Evolutionary conservation across 2,888 invertebrate species (phyloP).

Genomic region (Crioceris asparagi): DNA sequence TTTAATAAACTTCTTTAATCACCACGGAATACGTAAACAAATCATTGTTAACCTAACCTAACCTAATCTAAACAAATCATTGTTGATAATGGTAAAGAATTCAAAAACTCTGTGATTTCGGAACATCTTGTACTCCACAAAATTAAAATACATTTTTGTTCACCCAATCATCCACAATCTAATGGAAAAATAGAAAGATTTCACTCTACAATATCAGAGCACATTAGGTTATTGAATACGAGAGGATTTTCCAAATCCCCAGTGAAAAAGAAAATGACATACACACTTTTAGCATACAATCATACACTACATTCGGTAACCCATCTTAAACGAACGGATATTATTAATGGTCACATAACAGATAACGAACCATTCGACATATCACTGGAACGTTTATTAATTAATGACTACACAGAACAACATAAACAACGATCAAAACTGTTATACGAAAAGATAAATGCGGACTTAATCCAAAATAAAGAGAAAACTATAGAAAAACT

Average conservation of each 20-base stretch:
- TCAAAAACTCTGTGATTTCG: slow-evolving; percentile 15
- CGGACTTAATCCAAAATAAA: neutral
- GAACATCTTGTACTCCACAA: slow-evolving; percentile 15
- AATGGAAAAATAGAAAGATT: neutral
- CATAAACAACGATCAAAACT: slow-evolving; percentile 3
- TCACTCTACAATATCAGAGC: slow-evolving; percentile 2
- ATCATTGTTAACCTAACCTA: too few species aligned
- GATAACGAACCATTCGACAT: slow-evolving; percentile 4
- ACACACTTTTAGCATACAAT: slow-evolving; percentile 4
- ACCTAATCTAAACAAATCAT: too few species aligned
- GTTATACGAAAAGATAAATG: neutral
- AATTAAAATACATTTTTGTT: slow-evolving; percentile 16
- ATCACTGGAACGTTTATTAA: neutral
- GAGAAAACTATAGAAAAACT: neutral
- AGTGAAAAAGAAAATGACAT: slow-evolving; percentile 6
- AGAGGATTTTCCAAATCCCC: slow-evolving; percentile 6
- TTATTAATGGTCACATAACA: slow-evolving; percentile 5
- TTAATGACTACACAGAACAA: slow-evolving; percentile 3
- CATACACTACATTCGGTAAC: slow-evolving; percentile 5
- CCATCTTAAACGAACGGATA: slow-evolving; percentile 4
- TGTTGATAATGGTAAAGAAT: slow-evolving; percentile 17
- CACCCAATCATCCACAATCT: slow-evolving; percentile 2
- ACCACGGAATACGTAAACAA: slow-evolving; percentile 16
- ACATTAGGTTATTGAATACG: slow-evolving; percentile 6
- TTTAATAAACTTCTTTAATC: slow-evolving; percentile 14